These are phyloP conservation scores for Xylophagus ater DNA, from an alignment of 2,888 invertebrate species.

Conservation along the genomic window DNA sequence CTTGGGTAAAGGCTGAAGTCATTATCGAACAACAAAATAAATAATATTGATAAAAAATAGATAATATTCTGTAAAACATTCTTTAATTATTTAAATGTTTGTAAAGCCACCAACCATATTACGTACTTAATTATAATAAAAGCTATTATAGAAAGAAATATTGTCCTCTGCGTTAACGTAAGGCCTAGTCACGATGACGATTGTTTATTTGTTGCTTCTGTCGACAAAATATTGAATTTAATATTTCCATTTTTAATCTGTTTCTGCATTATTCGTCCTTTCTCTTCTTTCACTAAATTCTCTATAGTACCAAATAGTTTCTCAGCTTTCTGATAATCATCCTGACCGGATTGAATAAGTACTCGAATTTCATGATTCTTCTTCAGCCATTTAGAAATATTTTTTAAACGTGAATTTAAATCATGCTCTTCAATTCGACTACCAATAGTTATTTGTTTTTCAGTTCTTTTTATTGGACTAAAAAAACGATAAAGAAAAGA, in stretches of 20 bases:
- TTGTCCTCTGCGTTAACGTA: too few species aligned
- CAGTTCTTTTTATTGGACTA: conserved; percentile 43
- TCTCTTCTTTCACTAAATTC: conserved; percentile 38
- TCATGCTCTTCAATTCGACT: conserved; percentile 55
- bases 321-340: conserved; percentile 35
- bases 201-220: too few species aligned
- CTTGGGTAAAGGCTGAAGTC: too few species aligned
- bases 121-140: too few species aligned
- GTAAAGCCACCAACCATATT: too few species aligned
- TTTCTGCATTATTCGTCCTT: conserved; percentile 51
- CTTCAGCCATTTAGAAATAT: conserved; percentile 53
- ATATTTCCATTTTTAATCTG: conserved; percentile 48
- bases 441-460: conserved; percentile 52
- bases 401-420: conserved; percentile 50
- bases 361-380: conserved; percentile 52
- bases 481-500: conserved; percentile 10
- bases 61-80: too few species aligned
- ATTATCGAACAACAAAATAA: too few species aligned
- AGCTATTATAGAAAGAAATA: too few species aligned
- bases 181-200: too few species aligned
- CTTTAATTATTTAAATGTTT: too few species aligned
- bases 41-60: too few species aligned
- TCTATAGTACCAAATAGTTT: conserved; percentile 47
- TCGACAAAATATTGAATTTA: conserved; percentile 51
- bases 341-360: conserved; percentile 27